These are phyloP conservation scores for Muscicapa comitata DNA, from an alignment of 2,797 vertebrate genomes.

Conservation along the genomic window DNA sequence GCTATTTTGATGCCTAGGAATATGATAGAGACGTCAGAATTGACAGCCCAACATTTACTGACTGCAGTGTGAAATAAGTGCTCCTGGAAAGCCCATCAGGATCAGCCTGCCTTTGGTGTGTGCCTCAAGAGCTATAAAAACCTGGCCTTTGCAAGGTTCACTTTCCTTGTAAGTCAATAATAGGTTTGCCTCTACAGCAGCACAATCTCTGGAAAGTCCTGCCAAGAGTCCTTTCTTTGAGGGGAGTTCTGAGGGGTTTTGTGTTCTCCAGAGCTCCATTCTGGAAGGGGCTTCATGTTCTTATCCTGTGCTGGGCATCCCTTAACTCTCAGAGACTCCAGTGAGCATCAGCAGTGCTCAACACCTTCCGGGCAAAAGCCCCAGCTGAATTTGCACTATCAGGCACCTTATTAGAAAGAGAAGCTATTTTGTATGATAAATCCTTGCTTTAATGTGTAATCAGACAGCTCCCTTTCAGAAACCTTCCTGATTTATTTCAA, in stretches of 20 bases:
- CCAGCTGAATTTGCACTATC: neutral
- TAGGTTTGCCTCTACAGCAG: neutral
- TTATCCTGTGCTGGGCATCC: neutral
- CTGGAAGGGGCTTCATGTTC: neutral
- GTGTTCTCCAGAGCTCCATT: neutral
- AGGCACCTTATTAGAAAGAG: neutral
- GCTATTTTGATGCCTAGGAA: neutral
- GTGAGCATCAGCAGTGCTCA: neutral
- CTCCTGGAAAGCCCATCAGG: neutral
- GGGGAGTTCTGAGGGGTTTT: neutral
- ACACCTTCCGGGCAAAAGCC: neutral
- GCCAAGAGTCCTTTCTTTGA: neutral
- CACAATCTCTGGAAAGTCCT: neutral
- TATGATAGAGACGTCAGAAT: neutral
- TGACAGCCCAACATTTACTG: neutral
- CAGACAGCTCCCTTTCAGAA: constrained; percentile 13
- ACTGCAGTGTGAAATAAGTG: neutral
- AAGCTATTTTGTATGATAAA: neutral
- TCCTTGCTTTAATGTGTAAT: neutral
- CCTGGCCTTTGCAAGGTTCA: neutral
- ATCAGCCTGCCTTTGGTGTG: neutral
- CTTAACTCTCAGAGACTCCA: neutral
- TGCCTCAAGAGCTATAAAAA: neutral
- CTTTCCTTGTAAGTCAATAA: neutral
- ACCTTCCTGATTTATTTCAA: constrained; percentile 3